These are phyloP conservation scores for Lutraria lutraria DNA, from an alignment of 2,888 invertebrate genomes.

Conservation along the genomic window DNA sequence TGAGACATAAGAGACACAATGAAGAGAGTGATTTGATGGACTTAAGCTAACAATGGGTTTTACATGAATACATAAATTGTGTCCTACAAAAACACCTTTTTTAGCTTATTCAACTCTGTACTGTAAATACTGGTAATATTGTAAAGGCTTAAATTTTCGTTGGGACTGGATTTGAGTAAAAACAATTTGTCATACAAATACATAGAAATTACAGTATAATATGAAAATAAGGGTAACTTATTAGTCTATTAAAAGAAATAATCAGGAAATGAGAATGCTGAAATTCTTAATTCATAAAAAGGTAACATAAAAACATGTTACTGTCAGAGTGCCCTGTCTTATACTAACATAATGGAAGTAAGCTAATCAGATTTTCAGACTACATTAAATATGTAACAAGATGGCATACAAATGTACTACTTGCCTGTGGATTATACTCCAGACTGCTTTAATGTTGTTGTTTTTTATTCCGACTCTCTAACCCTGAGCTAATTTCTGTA, in stretches of 20 bases:
- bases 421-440: background rate
- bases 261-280: no score
- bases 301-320: no score
- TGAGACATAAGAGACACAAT: background rate
- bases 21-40: background rate
- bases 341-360: no score
- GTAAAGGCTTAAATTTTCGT: background rate
- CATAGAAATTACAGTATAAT: no score
- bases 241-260: no score
- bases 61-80: background rate
- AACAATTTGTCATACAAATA: no score
- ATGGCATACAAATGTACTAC: background rate
- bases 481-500: background rate
- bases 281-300: no score
- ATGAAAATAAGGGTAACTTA: no score
- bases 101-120: background rate
- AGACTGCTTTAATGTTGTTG: background rate
- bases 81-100: background rate
- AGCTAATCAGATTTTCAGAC: no score
- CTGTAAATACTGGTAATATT: background rate
- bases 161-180: background rate
- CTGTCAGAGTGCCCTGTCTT: no score
- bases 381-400: no score
- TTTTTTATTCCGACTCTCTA: background rate
- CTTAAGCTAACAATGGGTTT: slow-evolving; percentile 3